Evolutionary conservation across 2,113 vertebrate species (phyloP).

Genomic region (mouse (Mus musculus)): DNA sequence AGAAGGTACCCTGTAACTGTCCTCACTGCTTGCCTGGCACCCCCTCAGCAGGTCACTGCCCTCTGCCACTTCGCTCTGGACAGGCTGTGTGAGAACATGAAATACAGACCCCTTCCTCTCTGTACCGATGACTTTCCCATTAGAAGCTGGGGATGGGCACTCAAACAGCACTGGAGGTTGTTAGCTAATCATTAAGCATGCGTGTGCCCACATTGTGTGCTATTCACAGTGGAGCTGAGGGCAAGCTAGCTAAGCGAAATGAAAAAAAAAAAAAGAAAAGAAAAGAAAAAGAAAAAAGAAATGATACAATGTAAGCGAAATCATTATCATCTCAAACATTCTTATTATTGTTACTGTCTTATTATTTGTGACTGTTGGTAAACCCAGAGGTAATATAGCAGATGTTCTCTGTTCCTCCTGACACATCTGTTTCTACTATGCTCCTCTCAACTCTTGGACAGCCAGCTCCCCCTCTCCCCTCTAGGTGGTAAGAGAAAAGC

Average conservation of each 20-base stretch:
- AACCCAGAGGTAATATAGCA: background rate
- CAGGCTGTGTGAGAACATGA: background rate
- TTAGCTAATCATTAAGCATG: background rate
- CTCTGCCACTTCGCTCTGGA: background rate
- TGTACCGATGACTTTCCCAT: background rate
- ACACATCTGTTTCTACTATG: background rate
- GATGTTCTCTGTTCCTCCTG: background rate
- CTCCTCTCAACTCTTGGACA: conserved; percentile 14
- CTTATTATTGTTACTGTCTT: background rate
- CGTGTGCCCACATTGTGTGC: background rate
- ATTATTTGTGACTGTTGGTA: background rate
- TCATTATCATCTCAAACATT: background rate
- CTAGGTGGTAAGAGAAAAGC: conserved; percentile 23
- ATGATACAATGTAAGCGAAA: background rate
- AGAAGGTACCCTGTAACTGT: background rate
- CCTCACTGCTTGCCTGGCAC: background rate
- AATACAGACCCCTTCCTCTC: background rate
- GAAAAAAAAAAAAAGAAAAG: background rate
- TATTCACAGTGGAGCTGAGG: background rate
- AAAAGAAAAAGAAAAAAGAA: background rate
- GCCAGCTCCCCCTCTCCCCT: background rate
- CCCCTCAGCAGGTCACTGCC: background rate
- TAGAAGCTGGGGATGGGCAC: background rate
- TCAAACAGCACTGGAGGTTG: background rate
- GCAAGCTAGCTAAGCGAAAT: conserved; percentile 6